phyloP scores from a whole-genome alignment of 2,797 vertebrate species.

The Protosalanx chinensis region DNA sequence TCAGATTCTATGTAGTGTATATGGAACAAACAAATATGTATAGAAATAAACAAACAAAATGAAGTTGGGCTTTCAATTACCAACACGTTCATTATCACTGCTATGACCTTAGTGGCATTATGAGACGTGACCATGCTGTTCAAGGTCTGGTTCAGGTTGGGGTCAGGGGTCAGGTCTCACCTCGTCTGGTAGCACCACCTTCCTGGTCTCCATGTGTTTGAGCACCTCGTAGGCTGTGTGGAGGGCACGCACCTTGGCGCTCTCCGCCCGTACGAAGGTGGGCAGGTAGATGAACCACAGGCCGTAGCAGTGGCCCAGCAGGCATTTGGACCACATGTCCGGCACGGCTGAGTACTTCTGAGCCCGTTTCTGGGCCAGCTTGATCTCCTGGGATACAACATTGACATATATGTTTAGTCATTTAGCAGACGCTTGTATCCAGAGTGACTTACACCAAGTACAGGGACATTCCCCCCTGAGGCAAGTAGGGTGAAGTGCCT shows the following conservation, averaged over 20 bases:
- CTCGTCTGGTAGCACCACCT: constrained; percentile 91
- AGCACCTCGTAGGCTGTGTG: constrained; percentile 88
- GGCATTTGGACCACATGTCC: constrained; percentile 91
- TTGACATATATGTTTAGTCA: too few relatives aligned
- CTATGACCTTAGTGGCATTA: too few relatives aligned
- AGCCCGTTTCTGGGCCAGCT: constrained; percentile 85
- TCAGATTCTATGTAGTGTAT: too few relatives aligned
- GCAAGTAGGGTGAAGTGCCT: too few relatives aligned
- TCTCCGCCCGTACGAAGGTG: constrained; percentile 80
- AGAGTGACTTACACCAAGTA: too few relatives aligned
- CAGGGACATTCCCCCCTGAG: too few relatives aligned
- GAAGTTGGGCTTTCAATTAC: too few relatives aligned
- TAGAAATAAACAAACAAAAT: too few relatives aligned
- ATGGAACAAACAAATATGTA: too few relatives aligned
- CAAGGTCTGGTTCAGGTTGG: background rate
- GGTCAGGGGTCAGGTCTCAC: constrained; percentile 60
- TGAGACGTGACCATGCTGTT: background rate
- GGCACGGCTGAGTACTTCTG: constrained; percentile 85
- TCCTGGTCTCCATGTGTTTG: constrained; percentile 89
- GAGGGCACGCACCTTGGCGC: constrained; percentile 80
- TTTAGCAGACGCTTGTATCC: too few relatives aligned
- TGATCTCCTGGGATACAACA: constrained; percentile 80
- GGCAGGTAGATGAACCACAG: constrained; percentile 96
- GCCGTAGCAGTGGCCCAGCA: constrained; percentile 91
- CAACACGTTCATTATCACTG: too few relatives aligned